Evolutionary conservation across 2,113 vertebrate species (phyloP), one percentile per base, ranked within the genome.

Genomic region (Myxocyprinus asiaticus): DNA sequence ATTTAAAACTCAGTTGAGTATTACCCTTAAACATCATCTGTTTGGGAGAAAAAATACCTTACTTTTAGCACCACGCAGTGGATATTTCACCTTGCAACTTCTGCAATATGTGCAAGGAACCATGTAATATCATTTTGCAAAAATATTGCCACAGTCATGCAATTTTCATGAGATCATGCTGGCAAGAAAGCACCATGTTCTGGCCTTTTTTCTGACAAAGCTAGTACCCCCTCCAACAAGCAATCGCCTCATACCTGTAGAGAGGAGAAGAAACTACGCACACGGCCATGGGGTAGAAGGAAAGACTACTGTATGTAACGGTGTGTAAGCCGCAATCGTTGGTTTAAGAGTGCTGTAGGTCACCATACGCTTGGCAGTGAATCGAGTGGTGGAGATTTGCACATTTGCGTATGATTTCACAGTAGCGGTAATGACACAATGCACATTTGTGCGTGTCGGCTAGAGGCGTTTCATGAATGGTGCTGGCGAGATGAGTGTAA

Each of bases 171-270:
- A 33, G 22, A 33, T 33, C 22, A 33, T 33, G 22, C 22, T 33
- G 22, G 22, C 22, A 33, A 33, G 91, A 96, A 95, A 97, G 96
- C 96, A 99, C 96, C 96, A 92, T 91, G 92, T 90, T 92, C 94
- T 71, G 94, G 91, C 89, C 84, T 84, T 83, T 94, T 94, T 91
- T 33, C 22, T 84, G 90, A 90, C 91, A 82, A 85, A 90, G 15
- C 22, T 81, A 22, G 78, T 82, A 81, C 81, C 68, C 79, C 64
- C 45, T 8, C 64, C 55, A 50, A 59, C 43, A 7, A 15, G 44
- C 74, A 11, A n/a, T 63, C n/a, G 48, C 17, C 9, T 11, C 9
- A 17, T 64, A 67, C 67, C 76, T 9, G n/a, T 11, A 70, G 72
- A 44, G 59, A 48, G 22, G 22, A 33, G 61, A 53, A 45, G 50